These are phyloP conservation scores for Adoxophyes honmai DNA, from an alignment of 1,140 invertebrate species.

Conservation along the genomic window DNA sequence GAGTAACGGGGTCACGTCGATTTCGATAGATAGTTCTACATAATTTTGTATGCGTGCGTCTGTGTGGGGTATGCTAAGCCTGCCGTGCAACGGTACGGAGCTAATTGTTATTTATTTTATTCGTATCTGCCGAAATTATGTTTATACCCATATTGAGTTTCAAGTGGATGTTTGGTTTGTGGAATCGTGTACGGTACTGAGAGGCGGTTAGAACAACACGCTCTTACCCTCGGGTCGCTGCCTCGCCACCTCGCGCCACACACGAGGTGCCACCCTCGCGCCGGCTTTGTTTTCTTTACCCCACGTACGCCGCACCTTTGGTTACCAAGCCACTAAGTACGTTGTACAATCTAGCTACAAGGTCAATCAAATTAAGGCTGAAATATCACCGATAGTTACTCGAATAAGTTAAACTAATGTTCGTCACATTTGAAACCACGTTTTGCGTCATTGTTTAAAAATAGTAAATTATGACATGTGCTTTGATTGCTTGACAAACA, in stretches of 20 bases:
- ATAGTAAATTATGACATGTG: background rate
- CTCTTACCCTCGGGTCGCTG: constrained; percentile 25
- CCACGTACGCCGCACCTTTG: constrained; percentile 23
- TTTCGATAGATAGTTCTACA: constrained; percentile 62
- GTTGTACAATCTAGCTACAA: background rate
- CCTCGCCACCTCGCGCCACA: constrained; percentile 27
- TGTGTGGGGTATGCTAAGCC: constrained; percentile 30
- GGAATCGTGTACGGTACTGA: constrained; percentile 18
- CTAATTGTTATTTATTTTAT: constrained; percentile 41
- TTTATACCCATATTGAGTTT: constrained; percentile 16
- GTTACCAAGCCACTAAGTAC: constrained; percentile 15
- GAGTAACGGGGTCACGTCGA: constrained; percentile 70
- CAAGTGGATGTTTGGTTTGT: constrained; percentile 21
- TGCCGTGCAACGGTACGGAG: constrained; percentile 26
- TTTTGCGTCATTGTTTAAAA: background rate
- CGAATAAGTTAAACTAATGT: too few species aligned
- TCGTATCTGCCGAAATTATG: constrained; percentile 29
- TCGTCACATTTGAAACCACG: too few species aligned
- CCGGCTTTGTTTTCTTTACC: constrained; percentile 33
- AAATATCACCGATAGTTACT: background rate
- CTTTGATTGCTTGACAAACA: constrained; percentile 15
- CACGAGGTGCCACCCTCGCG: constrained; percentile 34
- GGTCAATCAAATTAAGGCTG: background rate
- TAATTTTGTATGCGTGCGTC: constrained; percentile 51
- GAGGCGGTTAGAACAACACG: constrained; percentile 36